Conservation (phyloP, 2,113 vertebrate species). For the Helogale parvula region DNA sequence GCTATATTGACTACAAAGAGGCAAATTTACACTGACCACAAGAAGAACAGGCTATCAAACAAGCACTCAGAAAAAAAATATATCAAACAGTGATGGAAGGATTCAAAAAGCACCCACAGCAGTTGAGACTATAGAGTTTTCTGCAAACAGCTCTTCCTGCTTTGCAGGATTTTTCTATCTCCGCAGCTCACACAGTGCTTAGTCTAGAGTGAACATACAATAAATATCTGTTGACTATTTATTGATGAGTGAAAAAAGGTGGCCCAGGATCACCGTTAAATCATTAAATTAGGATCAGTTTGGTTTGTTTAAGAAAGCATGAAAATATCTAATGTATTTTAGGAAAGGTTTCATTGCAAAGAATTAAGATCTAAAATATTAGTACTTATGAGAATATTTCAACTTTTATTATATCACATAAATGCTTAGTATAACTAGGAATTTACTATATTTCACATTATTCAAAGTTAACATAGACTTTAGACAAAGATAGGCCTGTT, state of each 20-base stretch:
- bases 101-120: background rate
- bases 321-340: background rate
- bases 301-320: background rate
- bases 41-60: background rate
- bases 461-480: background rate
- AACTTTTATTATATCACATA: background rate
- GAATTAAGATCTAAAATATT: constrained; percentile 22
- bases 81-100: background rate
- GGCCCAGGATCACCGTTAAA: background rate
- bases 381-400: background rate
- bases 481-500: background rate
- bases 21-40: background rate
- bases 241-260: background rate
- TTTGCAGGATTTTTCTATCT: background rate
- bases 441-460: background rate
- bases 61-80: background rate
- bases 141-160: background rate
- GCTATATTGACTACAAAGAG: background rate
- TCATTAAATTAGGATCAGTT: background rate
- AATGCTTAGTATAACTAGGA: background rate
- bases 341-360: background rate
- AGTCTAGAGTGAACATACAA: background rate
- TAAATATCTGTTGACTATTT: background rate
- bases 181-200: background rate
- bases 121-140: background rate